These are phyloP conservation scores for Conus canariensis DNA, from an alignment of 2,888 invertebrate species.

Conservation along the genomic window DNA sequence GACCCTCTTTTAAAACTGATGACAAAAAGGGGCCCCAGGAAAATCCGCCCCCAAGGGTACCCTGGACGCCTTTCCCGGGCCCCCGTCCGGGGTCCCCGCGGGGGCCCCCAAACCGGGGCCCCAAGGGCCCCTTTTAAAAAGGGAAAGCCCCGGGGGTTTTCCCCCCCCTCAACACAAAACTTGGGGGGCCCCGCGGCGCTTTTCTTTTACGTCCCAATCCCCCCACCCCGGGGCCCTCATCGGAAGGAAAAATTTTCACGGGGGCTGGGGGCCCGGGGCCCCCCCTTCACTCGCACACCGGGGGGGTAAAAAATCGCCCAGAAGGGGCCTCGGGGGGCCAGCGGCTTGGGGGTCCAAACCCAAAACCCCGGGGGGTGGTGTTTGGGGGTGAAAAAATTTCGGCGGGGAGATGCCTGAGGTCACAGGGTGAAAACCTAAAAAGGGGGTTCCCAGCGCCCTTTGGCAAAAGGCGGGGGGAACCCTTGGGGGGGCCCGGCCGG, in stretches of 20 bases:
- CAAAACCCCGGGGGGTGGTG: slow-evolving; percentile 90
- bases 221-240: slow-evolving; percentile 76
- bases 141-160: too few relatives aligned
- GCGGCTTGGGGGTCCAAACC: slow-evolving; percentile 82
- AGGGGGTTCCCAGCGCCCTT: slow-evolving; percentile 53
- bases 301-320: slow-evolving; percentile 53
- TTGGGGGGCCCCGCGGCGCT: too few relatives aligned
- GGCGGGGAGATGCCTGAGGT: slow-evolving; percentile 50
- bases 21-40: too few relatives aligned
- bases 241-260: slow-evolving; percentile 80
- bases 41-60: too few relatives aligned
- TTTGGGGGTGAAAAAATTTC: slow-evolving; percentile 87
- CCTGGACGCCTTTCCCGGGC: too few relatives aligned
- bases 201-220: slow-evolving; percentile 31
- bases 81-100: too few relatives aligned
- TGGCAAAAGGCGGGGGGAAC: too few relatives aligned
- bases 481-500: slow-evolving; percentile 54
- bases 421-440: slow-evolving; percentile 56
- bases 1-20: too few relatives aligned
- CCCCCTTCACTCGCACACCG: slow-evolving; percentile 49
- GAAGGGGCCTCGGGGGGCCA: slow-evolving; percentile 54
- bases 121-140: too few relatives aligned
- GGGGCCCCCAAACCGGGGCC: too few relatives aligned
- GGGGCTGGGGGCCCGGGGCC: slow-evolving; percentile 55
- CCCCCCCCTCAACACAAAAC: too few relatives aligned